These are phyloP conservation scores for Phaethornis superciliosus DNA, from an alignment of 2,113 vertebrate genomes.

Conservation along the genomic window DNA sequence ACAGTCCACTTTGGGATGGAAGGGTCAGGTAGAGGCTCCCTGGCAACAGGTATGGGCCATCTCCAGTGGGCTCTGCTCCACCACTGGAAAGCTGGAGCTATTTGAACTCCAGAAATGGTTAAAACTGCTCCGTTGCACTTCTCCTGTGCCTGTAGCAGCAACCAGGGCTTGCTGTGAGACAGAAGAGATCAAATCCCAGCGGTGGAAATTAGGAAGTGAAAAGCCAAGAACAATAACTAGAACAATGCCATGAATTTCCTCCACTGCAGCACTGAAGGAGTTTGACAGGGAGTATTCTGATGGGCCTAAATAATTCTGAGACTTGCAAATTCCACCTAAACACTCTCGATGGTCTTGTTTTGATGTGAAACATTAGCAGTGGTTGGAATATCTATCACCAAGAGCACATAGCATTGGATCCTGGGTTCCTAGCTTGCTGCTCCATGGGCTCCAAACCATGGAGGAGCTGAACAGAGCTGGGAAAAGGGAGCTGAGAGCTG, in stretches of 20 bases:
- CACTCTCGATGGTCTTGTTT: neutral
- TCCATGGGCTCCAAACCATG: neutral
- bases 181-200: neutral
- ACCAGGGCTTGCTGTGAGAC: neutral
- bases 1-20: neutral
- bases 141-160: neutral
- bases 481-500: neutral
- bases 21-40: neutral
- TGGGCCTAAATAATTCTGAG: neutral
- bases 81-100: neutral
- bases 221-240: constrained; percentile 37
- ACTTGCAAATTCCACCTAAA: neutral
- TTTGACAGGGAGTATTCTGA: neutral
- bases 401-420: neutral
- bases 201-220: constrained; percentile 12
- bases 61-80: neutral
- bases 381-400: neutral
- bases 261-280: neutral
- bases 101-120: neutral
- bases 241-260: constrained; percentile 34
- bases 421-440: neutral
- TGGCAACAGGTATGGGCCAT: neutral
- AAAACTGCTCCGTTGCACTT: neutral
- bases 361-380: neutral
- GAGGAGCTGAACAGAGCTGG: neutral